Evolutionary conservation across 2,113 vertebrate species (phyloP).

Genomic region (Osmerus mordax): DNA sequence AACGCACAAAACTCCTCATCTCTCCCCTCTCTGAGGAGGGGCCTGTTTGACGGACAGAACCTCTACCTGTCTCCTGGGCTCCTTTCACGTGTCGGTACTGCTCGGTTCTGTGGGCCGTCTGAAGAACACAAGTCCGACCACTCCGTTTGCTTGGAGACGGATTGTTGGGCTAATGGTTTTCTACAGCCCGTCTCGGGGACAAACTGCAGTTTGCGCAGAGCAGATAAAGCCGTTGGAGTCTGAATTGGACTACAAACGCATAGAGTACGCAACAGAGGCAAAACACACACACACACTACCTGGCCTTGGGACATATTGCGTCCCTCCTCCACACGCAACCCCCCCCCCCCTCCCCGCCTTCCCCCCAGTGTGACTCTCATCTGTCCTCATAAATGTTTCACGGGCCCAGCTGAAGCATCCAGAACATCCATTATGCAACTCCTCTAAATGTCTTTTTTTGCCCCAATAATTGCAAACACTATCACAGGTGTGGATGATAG

Average conservation of each 20-base stretch:
- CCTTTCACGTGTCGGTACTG: too few species aligned
- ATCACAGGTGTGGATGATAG: neutral
- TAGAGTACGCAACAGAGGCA: too few species aligned
- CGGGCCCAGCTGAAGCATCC: constrained; percentile 26
- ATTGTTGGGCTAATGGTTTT: constrained; percentile 46
- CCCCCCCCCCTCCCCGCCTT: neutral
- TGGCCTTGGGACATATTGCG: neutral
- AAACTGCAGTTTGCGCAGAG: constrained; percentile 24
- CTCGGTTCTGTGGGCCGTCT: neutral
- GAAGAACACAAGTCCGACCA: constrained; percentile 27
- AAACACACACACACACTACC: neutral
- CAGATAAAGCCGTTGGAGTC: constrained; percentile 23
- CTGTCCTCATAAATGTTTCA: constrained; percentile 50
- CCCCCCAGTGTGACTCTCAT: neutral
- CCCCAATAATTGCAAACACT: constrained; percentile 52
- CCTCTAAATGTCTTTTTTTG: constrained; percentile 42
- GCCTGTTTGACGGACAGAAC: neutral
- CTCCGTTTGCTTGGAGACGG: constrained; percentile 16
- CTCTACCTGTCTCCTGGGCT: neutral
- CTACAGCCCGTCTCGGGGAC: constrained; percentile 4
- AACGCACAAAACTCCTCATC: neutral
- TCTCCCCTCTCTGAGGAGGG: neutral
- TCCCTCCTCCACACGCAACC: neutral
- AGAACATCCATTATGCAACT: constrained; percentile 47
- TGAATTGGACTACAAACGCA: neutral